Percentiles rank a stretch among this genome's conserved stretches.
phyloP scores from a whole-genome alignment of 2,113 vertebrate species.

The Halichoerus grypus region DNA sequence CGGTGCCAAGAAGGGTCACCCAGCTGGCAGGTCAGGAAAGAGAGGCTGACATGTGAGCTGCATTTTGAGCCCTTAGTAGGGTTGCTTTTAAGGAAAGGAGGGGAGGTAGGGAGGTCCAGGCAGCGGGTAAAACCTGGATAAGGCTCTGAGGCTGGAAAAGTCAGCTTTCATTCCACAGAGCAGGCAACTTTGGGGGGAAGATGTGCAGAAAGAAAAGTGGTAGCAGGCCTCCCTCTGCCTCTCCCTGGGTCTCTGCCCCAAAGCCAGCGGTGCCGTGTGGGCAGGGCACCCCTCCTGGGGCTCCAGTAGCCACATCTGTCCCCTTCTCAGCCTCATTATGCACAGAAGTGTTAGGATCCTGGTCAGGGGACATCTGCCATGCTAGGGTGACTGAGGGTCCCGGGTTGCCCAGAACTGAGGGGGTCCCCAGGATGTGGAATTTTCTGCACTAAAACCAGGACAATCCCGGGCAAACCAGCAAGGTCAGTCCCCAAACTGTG shows the following conservation, averaged over 20 bases:
- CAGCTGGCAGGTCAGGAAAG: background rate
- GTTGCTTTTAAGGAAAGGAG: background rate
- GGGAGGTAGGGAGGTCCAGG: background rate
- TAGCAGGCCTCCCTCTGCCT: too few relatives aligned
- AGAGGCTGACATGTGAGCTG: background rate
- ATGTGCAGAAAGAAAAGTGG: too few relatives aligned
- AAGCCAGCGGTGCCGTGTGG: background rate
- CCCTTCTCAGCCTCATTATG: background rate
- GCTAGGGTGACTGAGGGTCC: too few relatives aligned
- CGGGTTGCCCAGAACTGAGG: background rate
- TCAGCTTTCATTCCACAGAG: background rate
- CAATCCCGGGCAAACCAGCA: background rate
- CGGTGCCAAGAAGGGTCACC: background rate
- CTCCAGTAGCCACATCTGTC: background rate
- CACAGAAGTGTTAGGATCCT: background rate
- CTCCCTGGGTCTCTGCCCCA: background rate
- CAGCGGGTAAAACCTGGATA: background rate
- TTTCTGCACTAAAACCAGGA: background rate
- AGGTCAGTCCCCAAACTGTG: rapidly evolving
- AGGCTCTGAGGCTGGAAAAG: background rate
- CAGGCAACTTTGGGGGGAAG: too few relatives aligned
- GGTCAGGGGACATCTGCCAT: background rate
- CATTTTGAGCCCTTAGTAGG: background rate
- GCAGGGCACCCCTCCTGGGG: background rate
- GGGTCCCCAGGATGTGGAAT: background rate